phyloP scores from a whole-genome alignment of 2,888 invertebrate genomes.

The Branchellion lobata region DNA sequence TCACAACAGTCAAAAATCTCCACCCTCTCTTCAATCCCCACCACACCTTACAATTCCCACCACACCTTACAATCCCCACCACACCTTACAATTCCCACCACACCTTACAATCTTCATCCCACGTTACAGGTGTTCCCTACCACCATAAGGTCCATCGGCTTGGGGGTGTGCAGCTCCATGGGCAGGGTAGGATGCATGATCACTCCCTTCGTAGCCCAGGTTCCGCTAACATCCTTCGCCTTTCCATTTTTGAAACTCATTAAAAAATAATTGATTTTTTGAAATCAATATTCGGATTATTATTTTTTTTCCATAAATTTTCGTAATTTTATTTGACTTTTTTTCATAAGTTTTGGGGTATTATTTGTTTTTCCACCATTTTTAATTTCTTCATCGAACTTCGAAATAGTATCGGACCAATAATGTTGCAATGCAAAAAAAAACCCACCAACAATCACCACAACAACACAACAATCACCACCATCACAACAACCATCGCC shows the following conservation, averaged over 20 bases:
- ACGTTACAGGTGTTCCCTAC: conserved; percentile 81
- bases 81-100: too few relatives aligned
- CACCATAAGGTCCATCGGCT: conserved; percentile 80
- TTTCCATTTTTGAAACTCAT: neutral
- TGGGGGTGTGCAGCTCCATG: conserved; percentile 88
- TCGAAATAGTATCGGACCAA: too few relatives aligned
- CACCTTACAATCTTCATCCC: too few relatives aligned
- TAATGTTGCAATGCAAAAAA: too few relatives aligned
- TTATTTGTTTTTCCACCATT: neutral
- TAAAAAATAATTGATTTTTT: neutral
- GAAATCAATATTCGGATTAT: neutral
- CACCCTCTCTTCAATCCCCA: neutral
- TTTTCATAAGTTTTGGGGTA: neutral
- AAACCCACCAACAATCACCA: too few relatives aligned
- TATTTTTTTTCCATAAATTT: neutral
- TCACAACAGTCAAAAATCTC: too few relatives aligned
- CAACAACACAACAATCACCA: too few relatives aligned
- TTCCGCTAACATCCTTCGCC: too few relatives aligned
- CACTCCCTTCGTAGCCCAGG: conserved; percentile 90
- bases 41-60: neutral
- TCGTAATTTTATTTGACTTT: too few relatives aligned
- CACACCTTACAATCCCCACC: too few relatives aligned
- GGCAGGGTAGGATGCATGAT: conserved; percentile 88
- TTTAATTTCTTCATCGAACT: too few relatives aligned
- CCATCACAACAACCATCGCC: too few relatives aligned